phyloP scores from a whole-genome alignment of 2,888 invertebrate species.

The Antheraea yamamai region DNA sequence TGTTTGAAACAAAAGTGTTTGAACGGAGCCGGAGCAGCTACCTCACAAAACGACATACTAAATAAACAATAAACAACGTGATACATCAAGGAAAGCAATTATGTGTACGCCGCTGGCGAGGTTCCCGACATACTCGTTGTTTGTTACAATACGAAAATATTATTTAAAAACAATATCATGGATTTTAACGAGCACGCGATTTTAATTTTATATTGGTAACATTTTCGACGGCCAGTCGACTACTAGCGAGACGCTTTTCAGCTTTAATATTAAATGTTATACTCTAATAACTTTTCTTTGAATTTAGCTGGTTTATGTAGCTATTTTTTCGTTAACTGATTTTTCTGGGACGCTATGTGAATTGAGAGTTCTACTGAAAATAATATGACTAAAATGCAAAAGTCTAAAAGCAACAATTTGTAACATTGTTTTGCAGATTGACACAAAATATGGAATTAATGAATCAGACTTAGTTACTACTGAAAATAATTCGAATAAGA shows the following conservation, averaged over 20 bases:
- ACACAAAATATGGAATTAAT: no score
- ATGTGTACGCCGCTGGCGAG: constrained; percentile 59
- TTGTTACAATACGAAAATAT: constrained; percentile 58
- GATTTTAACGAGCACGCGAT: constrained; percentile 16
- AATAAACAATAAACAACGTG: constrained; percentile 70
- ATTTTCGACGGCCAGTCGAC: not conserved
- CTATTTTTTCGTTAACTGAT: no score
- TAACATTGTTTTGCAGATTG: no score
- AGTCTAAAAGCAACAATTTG: no score
- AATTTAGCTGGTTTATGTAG: no score
- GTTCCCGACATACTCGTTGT: constrained; percentile 40
- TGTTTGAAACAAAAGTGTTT: constrained; percentile 32
- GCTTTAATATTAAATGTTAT: no score
- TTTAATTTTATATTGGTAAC: not conserved
- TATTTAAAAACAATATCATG: constrained; percentile 38
- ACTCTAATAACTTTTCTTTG: no score
- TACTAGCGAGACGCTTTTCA: not conserved
- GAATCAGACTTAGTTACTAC: no score
- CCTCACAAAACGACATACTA: constrained; percentile 54
- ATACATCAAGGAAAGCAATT: constrained; percentile 75
- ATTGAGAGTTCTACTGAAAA: no score
- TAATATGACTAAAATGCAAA: no score
- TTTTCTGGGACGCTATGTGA: no score
- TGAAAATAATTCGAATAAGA: no score
- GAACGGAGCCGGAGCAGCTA: constrained; percentile 9